These are phyloP conservation scores for Ashinkailepas kermadecensis DNA, from an alignment of 2,888 invertebrate genomes.

Conservation along the genomic window DNA sequence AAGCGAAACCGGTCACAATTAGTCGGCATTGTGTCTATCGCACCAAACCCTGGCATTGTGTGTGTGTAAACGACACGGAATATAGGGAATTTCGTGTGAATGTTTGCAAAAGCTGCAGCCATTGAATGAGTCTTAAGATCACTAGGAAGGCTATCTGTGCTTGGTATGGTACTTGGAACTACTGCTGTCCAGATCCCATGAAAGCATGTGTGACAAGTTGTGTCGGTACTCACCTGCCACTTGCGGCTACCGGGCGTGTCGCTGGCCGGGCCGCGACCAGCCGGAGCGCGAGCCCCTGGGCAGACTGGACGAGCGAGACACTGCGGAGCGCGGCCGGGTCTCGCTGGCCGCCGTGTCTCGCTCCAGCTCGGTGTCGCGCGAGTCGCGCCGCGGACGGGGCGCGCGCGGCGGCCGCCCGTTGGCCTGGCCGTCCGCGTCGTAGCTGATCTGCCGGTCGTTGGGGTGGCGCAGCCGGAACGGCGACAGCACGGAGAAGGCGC, in stretches of 20 bases:
- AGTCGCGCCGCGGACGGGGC: not conserved
- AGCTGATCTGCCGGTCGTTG: slow-evolving; percentile 25
- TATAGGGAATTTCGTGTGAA: too few species aligned
- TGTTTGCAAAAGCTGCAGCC: too few species aligned
- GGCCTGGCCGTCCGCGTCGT: slow-evolving; percentile 25
- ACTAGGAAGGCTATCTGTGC: too few species aligned
- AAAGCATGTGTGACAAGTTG: too few species aligned
- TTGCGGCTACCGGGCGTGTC: not conserved
- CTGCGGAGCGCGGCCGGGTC: not conserved
- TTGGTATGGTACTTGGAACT: too few species aligned
- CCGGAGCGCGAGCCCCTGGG: slow-evolving; percentile 34
- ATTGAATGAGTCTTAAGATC: too few species aligned
- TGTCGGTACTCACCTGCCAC: not conserved
- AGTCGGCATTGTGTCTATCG: too few species aligned
- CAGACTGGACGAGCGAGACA: slow-evolving; percentile 34
- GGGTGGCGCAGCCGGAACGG: slow-evolving; percentile 32
- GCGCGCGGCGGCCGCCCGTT: slow-evolving; percentile 26
- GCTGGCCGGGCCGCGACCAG: slow-evolving; percentile 15
- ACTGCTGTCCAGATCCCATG: too few species aligned
- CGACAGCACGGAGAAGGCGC: slow-evolving; percentile 31
- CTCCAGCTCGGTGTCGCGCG: slow-evolving; percentile 30
- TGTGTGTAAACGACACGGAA: too few species aligned
- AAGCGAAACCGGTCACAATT: too few species aligned
- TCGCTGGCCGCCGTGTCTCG: slow-evolving; percentile 29
- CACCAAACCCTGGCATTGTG: too few species aligned